A percentile compares a stretch with the other conserved stretches of the same genome.
phyloP scores from a whole-genome alignment of 92 coral and sea anemone genomes.

The Zoanthus solanderi region DNA sequence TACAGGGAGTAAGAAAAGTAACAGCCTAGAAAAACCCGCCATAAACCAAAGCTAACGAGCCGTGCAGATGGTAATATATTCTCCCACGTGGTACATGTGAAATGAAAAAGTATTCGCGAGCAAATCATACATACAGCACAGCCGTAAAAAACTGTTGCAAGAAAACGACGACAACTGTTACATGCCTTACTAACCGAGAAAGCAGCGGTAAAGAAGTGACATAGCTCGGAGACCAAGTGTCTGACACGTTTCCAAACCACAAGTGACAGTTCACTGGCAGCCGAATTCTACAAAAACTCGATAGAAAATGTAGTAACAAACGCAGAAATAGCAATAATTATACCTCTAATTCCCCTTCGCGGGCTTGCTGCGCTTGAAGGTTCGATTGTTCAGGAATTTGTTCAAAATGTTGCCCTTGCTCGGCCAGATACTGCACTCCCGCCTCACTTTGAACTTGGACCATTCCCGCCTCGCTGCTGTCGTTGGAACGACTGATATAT shows the following conservation, averaged over 20 bases:
- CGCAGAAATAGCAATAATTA: too few relatives aligned
- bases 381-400: too few relatives aligned
- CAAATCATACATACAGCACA: not conserved
- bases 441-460: too few relatives aligned
- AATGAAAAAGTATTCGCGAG: not conserved
- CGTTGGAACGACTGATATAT: too few relatives aligned
- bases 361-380: too few relatives aligned
- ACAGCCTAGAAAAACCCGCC: not conserved
- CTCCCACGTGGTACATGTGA: not conserved
- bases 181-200: not conserved
- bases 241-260: not conserved
- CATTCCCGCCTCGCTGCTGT: too few relatives aligned
- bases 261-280: not conserved
- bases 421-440: too few relatives aligned
- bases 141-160: not conserved
- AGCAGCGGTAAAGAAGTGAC: conserved; percentile 1
- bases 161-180: too few relatives aligned
- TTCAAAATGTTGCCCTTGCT: too few relatives aligned
- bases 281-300: too few relatives aligned
- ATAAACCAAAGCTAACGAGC: not conserved
- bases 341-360: too few relatives aligned
- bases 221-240: conserved; percentile 1
- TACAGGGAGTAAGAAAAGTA: not conserved
- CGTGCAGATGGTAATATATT: not conserved
- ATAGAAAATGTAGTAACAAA: too few relatives aligned